Evolutionary conservation across 2,888 invertebrate species (phyloP).

Genomic region (Trissonchulus sp.): DNA sequence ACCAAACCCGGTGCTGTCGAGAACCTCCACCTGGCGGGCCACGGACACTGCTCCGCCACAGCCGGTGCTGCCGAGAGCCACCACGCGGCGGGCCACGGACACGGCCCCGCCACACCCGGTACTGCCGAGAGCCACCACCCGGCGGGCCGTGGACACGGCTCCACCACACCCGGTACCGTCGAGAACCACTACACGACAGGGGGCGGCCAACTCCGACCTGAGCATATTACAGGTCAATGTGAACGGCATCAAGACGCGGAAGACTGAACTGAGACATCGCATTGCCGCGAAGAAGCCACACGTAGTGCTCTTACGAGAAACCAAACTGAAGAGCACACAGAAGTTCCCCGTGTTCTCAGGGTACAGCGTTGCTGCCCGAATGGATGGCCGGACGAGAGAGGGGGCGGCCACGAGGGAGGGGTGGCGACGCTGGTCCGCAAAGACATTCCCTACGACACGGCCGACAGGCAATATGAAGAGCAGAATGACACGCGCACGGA

Average conservation of each 20-base stretch:
- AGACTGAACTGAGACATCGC: background rate
- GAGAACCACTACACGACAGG: too few relatives aligned
- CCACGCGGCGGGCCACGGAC: too few relatives aligned
- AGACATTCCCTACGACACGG: background rate
- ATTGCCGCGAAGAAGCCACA: constrained; percentile 5
- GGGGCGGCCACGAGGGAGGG: background rate
- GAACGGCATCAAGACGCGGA: constrained; percentile 5
- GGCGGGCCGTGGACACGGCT: too few relatives aligned
- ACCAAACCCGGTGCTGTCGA: too few relatives aligned
- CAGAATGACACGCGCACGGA: background rate
- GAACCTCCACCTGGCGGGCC: too few relatives aligned
- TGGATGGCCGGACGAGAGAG: background rate
- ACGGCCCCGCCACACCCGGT: too few relatives aligned
- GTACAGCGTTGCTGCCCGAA: background rate
- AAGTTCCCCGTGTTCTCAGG: background rate
- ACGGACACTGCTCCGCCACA: too few relatives aligned
- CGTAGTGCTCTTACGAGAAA: constrained; percentile 1
- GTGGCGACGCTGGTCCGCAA: background rate
- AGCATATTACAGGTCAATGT: constrained; percentile 3
- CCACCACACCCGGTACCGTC: too few relatives aligned
- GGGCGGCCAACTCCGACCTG: too few relatives aligned
- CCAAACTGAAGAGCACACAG: background rate
- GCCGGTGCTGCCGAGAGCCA: too few relatives aligned
- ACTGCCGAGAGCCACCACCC: too few relatives aligned
- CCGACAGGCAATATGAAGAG: background rate